Conservation (phyloP, 2,888 invertebrate genomes). For the Pecten maximus region DNA sequence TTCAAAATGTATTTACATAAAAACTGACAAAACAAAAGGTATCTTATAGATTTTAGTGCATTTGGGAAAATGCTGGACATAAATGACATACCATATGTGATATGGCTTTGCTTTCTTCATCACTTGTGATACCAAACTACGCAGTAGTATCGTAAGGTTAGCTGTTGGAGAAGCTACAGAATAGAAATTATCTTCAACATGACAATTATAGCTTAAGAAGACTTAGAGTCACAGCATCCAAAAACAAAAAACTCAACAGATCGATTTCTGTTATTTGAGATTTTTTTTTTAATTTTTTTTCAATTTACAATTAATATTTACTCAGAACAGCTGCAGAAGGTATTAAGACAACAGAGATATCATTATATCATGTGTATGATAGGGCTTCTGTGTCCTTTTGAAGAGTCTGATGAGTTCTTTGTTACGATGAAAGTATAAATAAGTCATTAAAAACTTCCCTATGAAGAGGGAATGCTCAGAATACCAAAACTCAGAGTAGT, state of each 20-base stretch:
- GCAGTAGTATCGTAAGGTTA: too few species aligned
- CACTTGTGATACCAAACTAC: not conserved
- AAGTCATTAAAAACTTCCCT: not conserved
- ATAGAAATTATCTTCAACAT: not conserved
- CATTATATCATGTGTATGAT: not conserved
- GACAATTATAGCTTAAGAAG: not conserved
- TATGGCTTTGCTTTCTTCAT: not conserved
- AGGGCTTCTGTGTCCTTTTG: not conserved
- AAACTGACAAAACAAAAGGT: not conserved
- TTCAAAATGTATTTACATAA: not conserved
- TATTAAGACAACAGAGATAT: not conserved
- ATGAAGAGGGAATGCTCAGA: too few species aligned
- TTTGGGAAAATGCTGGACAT: not conserved
- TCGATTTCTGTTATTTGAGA: not conserved
- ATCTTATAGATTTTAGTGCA: not conserved
- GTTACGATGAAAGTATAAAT: not conserved
- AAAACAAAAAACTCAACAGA: not conserved
- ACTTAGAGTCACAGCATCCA: not conserved
- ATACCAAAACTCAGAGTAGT: too few species aligned
- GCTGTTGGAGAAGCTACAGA: not conserved
- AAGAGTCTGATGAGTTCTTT: not conserved
- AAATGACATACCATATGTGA: not conserved
- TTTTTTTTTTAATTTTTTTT: conserved; percentile 4
- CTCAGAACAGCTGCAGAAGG: not conserved
- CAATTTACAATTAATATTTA: not conserved